Conservation (phyloP, 2,113 vertebrate genomes). For the Pleuronectes platessa region DNA sequence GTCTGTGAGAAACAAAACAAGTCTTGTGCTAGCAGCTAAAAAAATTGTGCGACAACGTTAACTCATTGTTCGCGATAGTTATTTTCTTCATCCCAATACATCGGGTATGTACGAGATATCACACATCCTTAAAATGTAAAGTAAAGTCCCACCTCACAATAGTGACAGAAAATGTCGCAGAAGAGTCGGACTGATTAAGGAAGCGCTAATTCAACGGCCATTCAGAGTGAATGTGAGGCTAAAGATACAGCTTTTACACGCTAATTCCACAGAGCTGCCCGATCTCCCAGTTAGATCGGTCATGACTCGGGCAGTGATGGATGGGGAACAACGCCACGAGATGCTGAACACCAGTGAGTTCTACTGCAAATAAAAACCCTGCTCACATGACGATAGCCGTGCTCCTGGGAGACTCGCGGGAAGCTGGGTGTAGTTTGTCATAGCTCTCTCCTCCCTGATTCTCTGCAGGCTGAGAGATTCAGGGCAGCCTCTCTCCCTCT, state of each 20-base stretch:
- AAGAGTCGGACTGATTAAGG: background rate
- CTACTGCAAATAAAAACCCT: background rate
- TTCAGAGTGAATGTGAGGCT: background rate
- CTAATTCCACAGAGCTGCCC: background rate
- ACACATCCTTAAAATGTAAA: too few species aligned
- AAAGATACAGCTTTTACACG: background rate
- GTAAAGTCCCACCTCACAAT: too few species aligned
- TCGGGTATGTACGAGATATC: too few species aligned
- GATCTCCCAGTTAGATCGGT: slow-evolving; percentile 7
- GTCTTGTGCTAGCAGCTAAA: too few species aligned
- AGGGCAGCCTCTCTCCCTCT: slow-evolving; percentile 67
- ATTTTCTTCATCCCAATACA: too few species aligned
- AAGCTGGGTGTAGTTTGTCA: slow-evolving; percentile 72
- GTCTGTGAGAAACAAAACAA: too few species aligned
- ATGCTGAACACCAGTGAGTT: slow-evolving; percentile 12
- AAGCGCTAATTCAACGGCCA: background rate
- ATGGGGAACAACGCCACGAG: slow-evolving; percentile 22
- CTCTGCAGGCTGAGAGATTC: slow-evolving; percentile 77
- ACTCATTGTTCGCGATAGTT: too few species aligned
- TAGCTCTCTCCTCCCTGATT: slow-evolving; percentile 39
- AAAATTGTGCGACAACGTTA: too few species aligned
- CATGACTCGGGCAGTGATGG: slow-evolving; percentile 23
- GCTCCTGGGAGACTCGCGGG: slow-evolving; percentile 55
- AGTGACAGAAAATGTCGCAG: too few species aligned
- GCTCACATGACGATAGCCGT: background rate